Evolutionary conservation across 2,797 vertebrate species (phyloP).

Genomic region (Podarcis lilfordi): DNA sequence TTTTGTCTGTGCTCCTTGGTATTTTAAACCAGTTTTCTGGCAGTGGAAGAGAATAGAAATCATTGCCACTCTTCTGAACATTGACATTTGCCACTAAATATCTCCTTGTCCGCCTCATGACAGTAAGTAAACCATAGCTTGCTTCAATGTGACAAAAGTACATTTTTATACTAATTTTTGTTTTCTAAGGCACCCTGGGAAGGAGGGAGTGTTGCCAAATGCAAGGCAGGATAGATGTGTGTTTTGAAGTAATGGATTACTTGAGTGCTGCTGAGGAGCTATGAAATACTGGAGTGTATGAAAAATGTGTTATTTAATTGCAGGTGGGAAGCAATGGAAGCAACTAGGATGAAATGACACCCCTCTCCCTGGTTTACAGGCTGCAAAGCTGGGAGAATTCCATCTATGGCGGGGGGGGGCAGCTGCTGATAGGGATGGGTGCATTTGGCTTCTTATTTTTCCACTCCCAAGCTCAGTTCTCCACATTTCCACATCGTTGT

Average conservation of each 20-base stretch:
- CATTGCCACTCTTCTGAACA: neutral
- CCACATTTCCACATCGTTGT: too few relatives aligned
- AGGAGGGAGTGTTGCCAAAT: neutral
- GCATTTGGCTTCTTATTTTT: too few relatives aligned
- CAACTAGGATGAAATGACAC: neutral
- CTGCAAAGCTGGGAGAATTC: neutral
- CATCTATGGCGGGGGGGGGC: too few relatives aligned
- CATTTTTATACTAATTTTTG: neutral
- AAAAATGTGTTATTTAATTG: neutral
- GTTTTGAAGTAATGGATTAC: neutral
- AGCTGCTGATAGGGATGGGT: too few relatives aligned
- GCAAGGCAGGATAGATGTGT: neutral
- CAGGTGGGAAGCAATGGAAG: too few relatives aligned
- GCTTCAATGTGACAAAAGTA: conserved; percentile 9
- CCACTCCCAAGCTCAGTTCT: too few relatives aligned
- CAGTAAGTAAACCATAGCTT: conserved; percentile 12
- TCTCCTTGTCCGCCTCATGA: conserved; percentile 1
- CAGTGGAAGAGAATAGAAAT: conserved; percentile 1
- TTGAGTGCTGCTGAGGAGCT: neutral
- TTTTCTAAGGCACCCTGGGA: neutral
- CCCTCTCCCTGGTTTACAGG: neutral
- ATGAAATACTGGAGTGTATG: neutral
- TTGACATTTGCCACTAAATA: conserved; percentile 11
- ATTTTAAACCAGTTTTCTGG: neutral
- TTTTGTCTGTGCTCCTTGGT: neutral